A percentile compares a stretch with the other conserved stretches of the same genome.
These are phyloP conservation scores for Drosophila neotestacea DNA, from an alignment of 2,888 invertebrate genomes.

Conservation along the genomic window DNA sequence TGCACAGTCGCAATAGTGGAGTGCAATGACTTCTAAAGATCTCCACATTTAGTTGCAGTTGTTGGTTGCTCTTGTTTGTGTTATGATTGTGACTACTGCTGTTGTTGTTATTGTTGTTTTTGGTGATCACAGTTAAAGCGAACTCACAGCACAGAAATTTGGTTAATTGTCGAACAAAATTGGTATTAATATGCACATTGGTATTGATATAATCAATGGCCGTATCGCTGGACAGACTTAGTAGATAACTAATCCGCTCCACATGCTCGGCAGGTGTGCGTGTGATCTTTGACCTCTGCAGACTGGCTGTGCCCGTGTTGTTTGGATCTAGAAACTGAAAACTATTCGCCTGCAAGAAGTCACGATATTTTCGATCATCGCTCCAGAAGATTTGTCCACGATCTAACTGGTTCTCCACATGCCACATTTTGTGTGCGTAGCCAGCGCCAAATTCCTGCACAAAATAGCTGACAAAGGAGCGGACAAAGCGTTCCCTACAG, in stretches of 20 bases:
- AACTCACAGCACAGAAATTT: slow-evolving; percentile 84
- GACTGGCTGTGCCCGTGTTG: slow-evolving; percentile 18
- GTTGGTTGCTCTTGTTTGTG: slow-evolving; percentile 34
- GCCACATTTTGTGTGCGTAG: slow-evolving; percentile 80
- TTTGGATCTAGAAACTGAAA: slow-evolving; percentile 78
- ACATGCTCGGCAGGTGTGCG: slow-evolving; percentile 70
- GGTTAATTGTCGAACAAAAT: slow-evolving; percentile 80
- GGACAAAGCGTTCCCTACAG: slow-evolving; percentile 75
- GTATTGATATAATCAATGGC: slow-evolving; percentile 84
- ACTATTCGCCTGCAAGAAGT: slow-evolving; percentile 71
- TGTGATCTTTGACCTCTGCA: slow-evolving; percentile 47
- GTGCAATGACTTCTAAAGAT: slow-evolving; percentile 75
- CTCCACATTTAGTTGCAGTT: slow-evolving; percentile 65
- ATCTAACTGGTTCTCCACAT: slow-evolving; percentile 76
- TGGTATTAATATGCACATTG: slow-evolving; percentile 81
- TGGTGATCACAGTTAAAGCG: slow-evolving; percentile 70
- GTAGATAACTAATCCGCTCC: slow-evolving; percentile 76
- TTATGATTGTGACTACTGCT: slow-evolving; percentile 19
- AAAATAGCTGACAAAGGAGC: slow-evolving; percentile 77
- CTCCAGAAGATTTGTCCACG: slow-evolving; percentile 73
- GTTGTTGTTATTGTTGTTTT: slow-evolving; percentile 26
- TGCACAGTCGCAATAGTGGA: slow-evolving; percentile 79
- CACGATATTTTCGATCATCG: slow-evolving; percentile 63
- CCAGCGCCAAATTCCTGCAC: slow-evolving; percentile 82
- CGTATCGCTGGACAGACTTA: slow-evolving; percentile 75